phyloP scores from a whole-genome alignment of 2,113 vertebrate genomes.

The Poicephalus gulielmi region DNA sequence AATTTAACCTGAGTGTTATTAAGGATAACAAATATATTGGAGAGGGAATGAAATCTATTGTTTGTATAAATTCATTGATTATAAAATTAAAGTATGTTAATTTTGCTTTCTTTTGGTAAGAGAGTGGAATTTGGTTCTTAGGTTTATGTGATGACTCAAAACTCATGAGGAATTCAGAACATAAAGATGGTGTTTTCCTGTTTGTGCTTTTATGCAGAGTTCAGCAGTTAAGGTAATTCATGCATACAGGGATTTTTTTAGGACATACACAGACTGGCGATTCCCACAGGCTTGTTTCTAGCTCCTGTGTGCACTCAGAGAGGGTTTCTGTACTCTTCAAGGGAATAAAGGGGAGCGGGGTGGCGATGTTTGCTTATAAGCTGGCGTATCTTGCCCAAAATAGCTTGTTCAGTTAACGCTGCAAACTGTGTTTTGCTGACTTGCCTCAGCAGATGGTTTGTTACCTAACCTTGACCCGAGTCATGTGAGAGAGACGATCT shows the following conservation, averaged over 20 bases:
- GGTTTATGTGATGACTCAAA: not conserved
- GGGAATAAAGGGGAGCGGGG: not conserved
- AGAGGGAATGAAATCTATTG: not conserved
- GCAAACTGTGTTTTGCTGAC: not conserved
- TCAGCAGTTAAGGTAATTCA: not conserved
- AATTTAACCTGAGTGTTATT: not conserved
- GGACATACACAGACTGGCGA: fast-evolving
- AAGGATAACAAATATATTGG: not conserved
- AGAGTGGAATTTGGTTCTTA: not conserved
- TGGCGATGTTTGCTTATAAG: not conserved
- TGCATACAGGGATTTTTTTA: not conserved
- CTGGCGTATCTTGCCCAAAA: not conserved
- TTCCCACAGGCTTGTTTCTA: not conserved
- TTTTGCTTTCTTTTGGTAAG: not conserved
- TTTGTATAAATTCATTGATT: not conserved
- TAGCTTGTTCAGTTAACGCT: not conserved
- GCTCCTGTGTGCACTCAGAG: not conserved
- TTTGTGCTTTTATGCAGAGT: not conserved
- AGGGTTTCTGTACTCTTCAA: not conserved
- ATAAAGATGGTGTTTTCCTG: not conserved
- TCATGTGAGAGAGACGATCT: not conserved
- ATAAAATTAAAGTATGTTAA: not conserved
- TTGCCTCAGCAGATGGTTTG: not conserved
- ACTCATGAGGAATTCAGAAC: not conserved
- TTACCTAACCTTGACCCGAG: not conserved